phyloP scores from a whole-genome alignment of 2,888 invertebrate species.

The Ormyrus pomaceus region DNA sequence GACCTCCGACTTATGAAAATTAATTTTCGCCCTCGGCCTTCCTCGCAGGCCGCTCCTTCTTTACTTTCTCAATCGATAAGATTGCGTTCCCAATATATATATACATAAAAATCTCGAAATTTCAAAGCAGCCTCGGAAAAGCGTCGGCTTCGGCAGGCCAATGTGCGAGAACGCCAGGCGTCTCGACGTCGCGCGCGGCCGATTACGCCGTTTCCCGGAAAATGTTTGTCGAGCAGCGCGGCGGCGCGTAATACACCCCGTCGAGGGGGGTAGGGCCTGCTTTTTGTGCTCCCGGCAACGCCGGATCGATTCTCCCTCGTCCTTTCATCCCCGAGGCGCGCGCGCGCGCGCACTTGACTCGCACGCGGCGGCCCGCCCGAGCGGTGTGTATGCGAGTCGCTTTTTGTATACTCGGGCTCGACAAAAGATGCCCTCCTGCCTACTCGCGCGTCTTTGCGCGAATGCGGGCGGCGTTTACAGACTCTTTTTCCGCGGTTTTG shows the following conservation, averaged over 20 bases:
- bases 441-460: not conserved
- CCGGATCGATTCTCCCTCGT: conserved; percentile 33
- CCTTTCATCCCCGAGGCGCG: conserved; percentile 55
- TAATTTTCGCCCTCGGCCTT: conserved; percentile 4
- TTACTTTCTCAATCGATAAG: no score
- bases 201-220: conserved; percentile 6
- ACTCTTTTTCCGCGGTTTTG: not conserved
- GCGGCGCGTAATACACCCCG: conserved; percentile 31
- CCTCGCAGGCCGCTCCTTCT: not conserved
- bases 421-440: conserved; percentile 23
- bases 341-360: conserved; percentile 70
- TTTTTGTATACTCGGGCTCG: conserved; percentile 36
- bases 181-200: not conserved
- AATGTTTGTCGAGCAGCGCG: not conserved
- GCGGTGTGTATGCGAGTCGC: conserved; percentile 52
- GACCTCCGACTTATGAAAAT: conserved; percentile 18
- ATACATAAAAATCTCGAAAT: no score
- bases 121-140: no score
- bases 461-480: not conserved
- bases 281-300: not conserved
- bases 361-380: conserved; percentile 65
- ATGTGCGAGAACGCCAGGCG: no score
- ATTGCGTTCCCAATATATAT: no score
- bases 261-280: not conserved
- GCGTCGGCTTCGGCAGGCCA: no score